Base-by-base conservation (phyloP, 2,888 invertebrate species). In the Cataglyphis altisquamis region DNA sequence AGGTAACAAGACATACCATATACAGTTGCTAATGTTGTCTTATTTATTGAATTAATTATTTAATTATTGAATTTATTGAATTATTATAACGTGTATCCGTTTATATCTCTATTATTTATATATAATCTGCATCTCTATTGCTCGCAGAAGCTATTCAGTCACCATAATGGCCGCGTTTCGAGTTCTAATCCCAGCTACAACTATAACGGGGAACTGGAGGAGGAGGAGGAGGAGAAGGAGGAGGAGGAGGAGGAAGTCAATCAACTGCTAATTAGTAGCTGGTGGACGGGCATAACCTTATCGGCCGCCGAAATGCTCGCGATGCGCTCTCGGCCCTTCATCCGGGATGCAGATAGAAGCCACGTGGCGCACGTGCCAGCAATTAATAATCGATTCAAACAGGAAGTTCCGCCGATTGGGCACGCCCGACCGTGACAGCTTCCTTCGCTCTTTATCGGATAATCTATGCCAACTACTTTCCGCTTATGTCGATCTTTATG, bases 231-330 rank as follows among this genome's bases (percentile, higher is more conserved):
- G 85, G 83, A 83, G 78, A 60, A 39, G 55, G 80, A 39, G 25
- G 25, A 25, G 25, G 25, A 25, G 25, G 70, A 84, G 75, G 70
- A 84, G 75, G 87, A 81, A 87, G 90, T 87, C 89, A 90, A 90
- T 91, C 90, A 90, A 89, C 90, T 85, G 87, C 82, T 91, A 91
- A 91, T 91, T 91, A 91, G 87, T 86, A 88, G 87, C 89, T 86
- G 83, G 86, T 88, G 87, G 86, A 87, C 85, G 82, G 84, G 80
- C 89, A 88, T 90, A 88, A 90, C 88, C 88, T 90, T 90, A 87
- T 82, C 86, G 84, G 84, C 84, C 48, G 84, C 77, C 82, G 84
- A 89, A 90, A 90, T 84, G 85, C 85, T 57, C 87, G 75, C 87
- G 74, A 85, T 84, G 84, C 80, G 78, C 77, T 68, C 70, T 68